A percentile compares a stretch with the other conserved stretches of the same genome.
Evolutionary conservation across 2,888 invertebrate genomes (phyloP).

Genomic region (Tinea semifulvella): DNA sequence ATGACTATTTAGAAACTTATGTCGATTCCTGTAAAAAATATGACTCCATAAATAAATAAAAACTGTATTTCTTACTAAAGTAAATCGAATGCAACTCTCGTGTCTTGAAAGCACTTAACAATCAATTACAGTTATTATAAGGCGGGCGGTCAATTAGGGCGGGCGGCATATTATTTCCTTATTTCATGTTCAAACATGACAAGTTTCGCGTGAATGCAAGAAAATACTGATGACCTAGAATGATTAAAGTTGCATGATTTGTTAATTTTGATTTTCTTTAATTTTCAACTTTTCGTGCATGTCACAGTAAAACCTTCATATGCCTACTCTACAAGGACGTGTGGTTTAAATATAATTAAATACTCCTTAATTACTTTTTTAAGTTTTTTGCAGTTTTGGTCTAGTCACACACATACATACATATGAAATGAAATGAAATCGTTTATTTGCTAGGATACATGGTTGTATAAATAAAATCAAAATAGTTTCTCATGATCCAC

Average conservation of each 20-base stretch:
- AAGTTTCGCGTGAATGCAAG: constrained; percentile 6
- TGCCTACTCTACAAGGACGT: background rate
- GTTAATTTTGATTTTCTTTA: background rate
- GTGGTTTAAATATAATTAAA: background rate
- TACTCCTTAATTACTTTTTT: constrained; percentile 19
- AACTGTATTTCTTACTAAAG: too few relatives aligned
- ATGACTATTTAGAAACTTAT: too few relatives aligned
- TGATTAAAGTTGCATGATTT: constrained; percentile 13
- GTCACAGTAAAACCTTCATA: background rate
- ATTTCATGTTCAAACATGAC: background rate
- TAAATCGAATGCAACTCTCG: constrained; percentile 1
- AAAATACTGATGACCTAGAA: constrained; percentile 8
- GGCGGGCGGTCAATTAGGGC: too few relatives aligned
- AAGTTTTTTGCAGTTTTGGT: constrained; percentile 45
- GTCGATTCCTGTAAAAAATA: too few relatives aligned
- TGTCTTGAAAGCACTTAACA: background rate
- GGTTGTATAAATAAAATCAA: too few relatives aligned
- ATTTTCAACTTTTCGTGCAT: constrained; percentile 1
- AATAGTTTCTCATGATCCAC: too few relatives aligned
- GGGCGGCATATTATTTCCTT: background rate
- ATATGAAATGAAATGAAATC: too few relatives aligned
- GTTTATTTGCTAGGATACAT: too few relatives aligned
- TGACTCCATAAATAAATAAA: too few relatives aligned
- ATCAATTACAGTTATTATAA: constrained; percentile 2
- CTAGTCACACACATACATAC: constrained; percentile 66